Base-by-base conservation (phyloP, 2,797 vertebrate species). In the Linurgus olivaceus region DNA sequence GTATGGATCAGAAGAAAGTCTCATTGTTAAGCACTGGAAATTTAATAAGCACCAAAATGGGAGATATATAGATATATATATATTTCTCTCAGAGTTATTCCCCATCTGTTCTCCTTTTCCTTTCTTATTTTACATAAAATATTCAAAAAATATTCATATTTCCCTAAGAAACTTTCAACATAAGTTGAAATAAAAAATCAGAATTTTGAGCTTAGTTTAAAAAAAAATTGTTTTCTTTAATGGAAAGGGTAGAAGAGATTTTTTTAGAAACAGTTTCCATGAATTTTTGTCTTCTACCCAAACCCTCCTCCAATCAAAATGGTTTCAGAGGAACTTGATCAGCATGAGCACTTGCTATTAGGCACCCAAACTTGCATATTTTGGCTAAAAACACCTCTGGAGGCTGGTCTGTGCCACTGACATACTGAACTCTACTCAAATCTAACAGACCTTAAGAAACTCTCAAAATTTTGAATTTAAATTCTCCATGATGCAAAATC, bases 51-150 rank as follows among this genome's bases (percentile, higher is more conserved):
- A 86, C 38, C 57, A 83, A 83, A 94, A 89, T 3, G 65, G 35
- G 13, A 62, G 16, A 72, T 31, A 42, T 50, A 77, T 7, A 26
- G 26, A 31, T 29, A 51, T 29, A 21, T 50, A 19, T 50, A 73
- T 78, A 55, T 88, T 61, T 73, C 7, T 79, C 42, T 59, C 51
- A 92, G 61, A 89, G 68, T 58, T 89, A 93, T 92, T 90, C 40
- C 66, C 93, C 92, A 93, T 96, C 92, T 96, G 92, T 86, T 95
- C 92, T 88, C 57, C 21, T 17, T 20, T 59, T 82, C 40, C 37
- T 81, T 92, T 76, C 94, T 91, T 82, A 38, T 85, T 96, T 95
- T 87, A 95, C 90, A 94, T 96, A 95, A 96, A 94, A 94, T 90
- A 96, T 92, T 95, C 63, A 94, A 79, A 85, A 94, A 94, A 85